Conservation (phyloP, 2,113 vertebrate species). For the Variabilichromis moorii region DNA sequence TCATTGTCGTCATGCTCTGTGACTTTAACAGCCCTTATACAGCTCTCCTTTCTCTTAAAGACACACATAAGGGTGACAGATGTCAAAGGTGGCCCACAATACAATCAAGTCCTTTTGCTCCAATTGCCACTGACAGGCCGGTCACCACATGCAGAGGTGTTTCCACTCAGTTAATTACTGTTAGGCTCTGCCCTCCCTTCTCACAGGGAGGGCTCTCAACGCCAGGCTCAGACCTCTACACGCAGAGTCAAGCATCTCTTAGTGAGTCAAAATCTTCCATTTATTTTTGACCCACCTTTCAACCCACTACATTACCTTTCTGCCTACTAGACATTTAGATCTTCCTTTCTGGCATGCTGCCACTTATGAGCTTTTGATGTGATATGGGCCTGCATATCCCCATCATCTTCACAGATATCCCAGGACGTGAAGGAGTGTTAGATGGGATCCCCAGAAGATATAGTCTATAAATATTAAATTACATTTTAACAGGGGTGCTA, state of each 20-base stretch:
- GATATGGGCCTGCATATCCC: not conserved
- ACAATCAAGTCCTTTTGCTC: not conserved
- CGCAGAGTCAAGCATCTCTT: not conserved
- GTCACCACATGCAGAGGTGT: not conserved
- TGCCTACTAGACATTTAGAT: conserved; percentile 3
- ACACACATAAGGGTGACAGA: not conserved
- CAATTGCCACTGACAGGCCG: not conserved
- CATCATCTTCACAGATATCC: conserved; percentile 13
- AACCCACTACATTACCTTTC: not conserved
- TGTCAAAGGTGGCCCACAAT: not conserved
- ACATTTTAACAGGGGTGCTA: not conserved
- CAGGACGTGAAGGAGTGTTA: not conserved
- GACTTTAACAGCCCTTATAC: conserved; percentile 19
- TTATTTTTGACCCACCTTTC: not conserved
- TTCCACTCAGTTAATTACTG: conserved; percentile 9
- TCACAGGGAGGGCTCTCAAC: not conserved
- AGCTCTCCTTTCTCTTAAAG: conserved; percentile 1
- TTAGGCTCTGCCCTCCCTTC: not conserved
- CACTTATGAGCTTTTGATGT: conserved; percentile 13
- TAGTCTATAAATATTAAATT: not conserved
- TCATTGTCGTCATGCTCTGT: conserved; percentile 18
- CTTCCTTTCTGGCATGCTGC: conserved; percentile 4
- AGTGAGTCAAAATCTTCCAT: not conserved
- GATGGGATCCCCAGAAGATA: not conserved
- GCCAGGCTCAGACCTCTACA: not conserved